Percentiles rank a stretch among this genome's conserved stretches.
phyloP scores from a whole-genome alignment of 2,113 vertebrate species.

The Alosa alosa region DNA sequence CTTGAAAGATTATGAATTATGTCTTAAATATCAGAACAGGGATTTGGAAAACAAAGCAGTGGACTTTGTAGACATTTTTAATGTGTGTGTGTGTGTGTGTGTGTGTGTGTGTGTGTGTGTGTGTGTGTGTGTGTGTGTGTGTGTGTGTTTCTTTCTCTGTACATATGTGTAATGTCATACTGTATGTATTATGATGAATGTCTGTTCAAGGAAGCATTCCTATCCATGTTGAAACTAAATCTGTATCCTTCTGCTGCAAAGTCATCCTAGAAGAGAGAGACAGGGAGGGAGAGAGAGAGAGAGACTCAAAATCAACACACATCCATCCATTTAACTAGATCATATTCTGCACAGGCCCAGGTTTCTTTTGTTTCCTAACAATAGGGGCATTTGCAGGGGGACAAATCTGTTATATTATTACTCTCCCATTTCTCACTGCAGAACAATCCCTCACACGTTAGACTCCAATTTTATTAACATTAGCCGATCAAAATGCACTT shows the following conservation, averaged over 20 bases:
- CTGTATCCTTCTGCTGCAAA: not conserved
- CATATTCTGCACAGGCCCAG: not conserved
- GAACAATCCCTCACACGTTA: not conserved
- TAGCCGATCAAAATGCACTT: not conserved
- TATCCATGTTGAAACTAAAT: not conserved
- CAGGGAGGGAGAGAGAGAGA: not conserved
- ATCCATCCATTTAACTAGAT: not conserved
- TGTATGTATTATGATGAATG: too few species aligned
- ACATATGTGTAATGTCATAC: too few species aligned
- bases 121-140: too few species aligned
- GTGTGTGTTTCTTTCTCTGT: too few species aligned
- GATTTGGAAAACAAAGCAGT: not conserved
- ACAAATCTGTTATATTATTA: not conserved
- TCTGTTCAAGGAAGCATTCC: not conserved
- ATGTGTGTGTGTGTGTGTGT: too few species aligned
- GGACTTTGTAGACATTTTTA: not conserved
- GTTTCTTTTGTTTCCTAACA: slow-evolving; percentile 12
- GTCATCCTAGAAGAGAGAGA: not conserved
- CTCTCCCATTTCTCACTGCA: not conserved
- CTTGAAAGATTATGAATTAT: not conserved
- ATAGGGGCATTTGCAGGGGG: slow-evolving; percentile 4
- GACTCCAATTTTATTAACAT: slow-evolving; percentile 13
- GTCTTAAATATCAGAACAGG: not conserved
- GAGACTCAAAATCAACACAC: not conserved
- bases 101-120: too few species aligned